Conservation (phyloP, 2,888 invertebrate species). For the Drosophila infuscata region DNA sequence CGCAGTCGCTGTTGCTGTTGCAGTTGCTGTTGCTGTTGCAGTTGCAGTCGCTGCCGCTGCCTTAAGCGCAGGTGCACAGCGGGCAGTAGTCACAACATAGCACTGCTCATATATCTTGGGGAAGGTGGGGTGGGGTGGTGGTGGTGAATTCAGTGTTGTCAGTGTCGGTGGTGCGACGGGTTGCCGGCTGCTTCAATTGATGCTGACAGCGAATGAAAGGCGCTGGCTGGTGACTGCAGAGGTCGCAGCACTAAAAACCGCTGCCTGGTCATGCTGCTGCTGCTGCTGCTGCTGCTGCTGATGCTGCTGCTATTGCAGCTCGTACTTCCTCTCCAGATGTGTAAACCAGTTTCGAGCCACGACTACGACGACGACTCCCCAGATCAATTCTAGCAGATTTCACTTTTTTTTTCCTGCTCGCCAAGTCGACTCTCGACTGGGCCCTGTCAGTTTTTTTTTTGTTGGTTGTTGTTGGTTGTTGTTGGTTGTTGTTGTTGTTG, state of each 20-base stretch:
- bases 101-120: slow-evolving; percentile 72
- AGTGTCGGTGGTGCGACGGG: slow-evolving; percentile 6
- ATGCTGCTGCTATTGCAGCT: slow-evolving; percentile 25
- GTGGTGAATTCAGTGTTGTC: neutral
- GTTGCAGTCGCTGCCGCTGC: neutral
- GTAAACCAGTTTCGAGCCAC: slow-evolving; percentile 64
- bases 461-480: neutral
- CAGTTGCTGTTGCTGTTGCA: slow-evolving; percentile 4
- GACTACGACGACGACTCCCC: slow-evolving; percentile 65
- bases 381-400: slow-evolving; percentile 81
- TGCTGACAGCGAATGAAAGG: slow-evolving; percentile 81
- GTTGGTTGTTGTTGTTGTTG: slow-evolving; percentile 32
- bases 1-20: slow-evolving; percentile 2
- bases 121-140: slow-evolving; percentile 9
- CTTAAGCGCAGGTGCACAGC: slow-evolving; percentile 79
- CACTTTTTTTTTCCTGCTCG: slow-evolving; percentile 71
- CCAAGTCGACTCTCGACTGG: slow-evolving; percentile 53
- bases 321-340: slow-evolving; percentile 64
- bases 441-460: slow-evolving; percentile 56
- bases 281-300: slow-evolving; percentile 30
- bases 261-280: slow-evolving; percentile 41
- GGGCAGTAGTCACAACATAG: slow-evolving; percentile 74
- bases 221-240: slow-evolving; percentile 51
- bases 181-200: slow-evolving; percentile 73
- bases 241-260: slow-evolving; percentile 43